Percentiles rank a stretch among this genome's conserved stretches.
Evolutionary conservation across 2,113 vertebrate species (phyloP).

Genomic region (Boleophthalmus pectinirostris): DNA sequence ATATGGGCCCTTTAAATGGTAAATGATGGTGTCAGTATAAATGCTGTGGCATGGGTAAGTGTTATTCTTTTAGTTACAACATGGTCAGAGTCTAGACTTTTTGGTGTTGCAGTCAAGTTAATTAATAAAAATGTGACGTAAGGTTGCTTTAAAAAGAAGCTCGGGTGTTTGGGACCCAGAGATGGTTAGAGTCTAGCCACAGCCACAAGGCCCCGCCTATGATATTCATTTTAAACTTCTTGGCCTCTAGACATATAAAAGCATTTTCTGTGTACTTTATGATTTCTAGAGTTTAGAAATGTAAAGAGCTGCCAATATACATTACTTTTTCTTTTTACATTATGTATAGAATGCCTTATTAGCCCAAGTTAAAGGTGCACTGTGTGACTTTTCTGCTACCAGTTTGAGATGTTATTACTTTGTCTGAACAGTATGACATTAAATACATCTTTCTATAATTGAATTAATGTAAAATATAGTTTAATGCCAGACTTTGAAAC

Average conservation of each 20-base stretch:
- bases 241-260: not conserved
- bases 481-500: not conserved
- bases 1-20: too few relatives aligned
- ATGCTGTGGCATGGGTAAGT: not conserved
- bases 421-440: too few relatives aligned
- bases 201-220: not conserved
- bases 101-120: not conserved
- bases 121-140: not conserved
- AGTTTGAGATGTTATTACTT: too few relatives aligned
- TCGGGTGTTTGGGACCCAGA: not conserved
- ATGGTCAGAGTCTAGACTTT: not conserved
- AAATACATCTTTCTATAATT: too few relatives aligned
- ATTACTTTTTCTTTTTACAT: not conserved
- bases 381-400: too few relatives aligned
- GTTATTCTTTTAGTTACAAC: not conserved
- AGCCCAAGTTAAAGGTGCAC: too few relatives aligned
- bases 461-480: not conserved
- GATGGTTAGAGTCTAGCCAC: not conserved
- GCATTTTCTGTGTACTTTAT: not conserved
- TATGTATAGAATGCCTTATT: too few relatives aligned
- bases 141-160: not conserved
- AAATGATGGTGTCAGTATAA: not conserved
- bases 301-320: not conserved
- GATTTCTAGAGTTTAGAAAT: not conserved
- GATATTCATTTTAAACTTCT: not conserved